Base-by-base conservation (phyloP, 2,113 vertebrate species). In the Smithornis capensis region DNA sequence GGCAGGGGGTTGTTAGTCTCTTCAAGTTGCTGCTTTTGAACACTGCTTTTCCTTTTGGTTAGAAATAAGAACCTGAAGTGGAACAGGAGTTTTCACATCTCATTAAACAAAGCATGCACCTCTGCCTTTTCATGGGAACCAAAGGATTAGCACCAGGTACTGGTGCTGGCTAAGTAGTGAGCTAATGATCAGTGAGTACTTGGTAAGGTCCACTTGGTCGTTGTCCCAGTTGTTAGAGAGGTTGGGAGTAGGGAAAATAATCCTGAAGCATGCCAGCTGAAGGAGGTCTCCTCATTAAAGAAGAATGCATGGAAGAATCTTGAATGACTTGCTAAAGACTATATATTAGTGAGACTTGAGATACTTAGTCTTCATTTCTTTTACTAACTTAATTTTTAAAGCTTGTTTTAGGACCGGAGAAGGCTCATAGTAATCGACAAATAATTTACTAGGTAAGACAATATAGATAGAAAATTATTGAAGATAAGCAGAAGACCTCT, bases 401-500 rank as follows among this genome's bases (percentile, higher is more conserved):
- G 12, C n/a, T 60, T 64, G 14, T 63, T 95, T 77, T 74, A 67
- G 59, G 27, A 44, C 25, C 3, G 67, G 91, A 76, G 33, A 70
- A 6, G 35, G 14, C 53, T 90, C 77, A 59, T 19, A 44, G 33
- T 50, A 23, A 14, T 70, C 0, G 0, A 56, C 79, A 75, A 83
- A 90, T 70, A 70, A 69, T 91, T 85, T 83, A 52, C 55, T 80
- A 6, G 5, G 25, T 87, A 74, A 80, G 4, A 44, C 29, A 57
- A 0, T 71, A 53, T 47, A 64, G 60, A 50, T 68, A 64, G 33
- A 59, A 60, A 56, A 55, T 81, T 56, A 80, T 69, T 86, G 64
- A 92, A 94, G 55, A 93, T 77, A 85, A 88, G 78, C 33, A 65
- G 77, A 92, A 53, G 69, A 92, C 62, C 78, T 83, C 29, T 90